phyloP scores from a whole-genome alignment of 2,888 invertebrate species.

The Neoitamus cyanurus region DNA sequence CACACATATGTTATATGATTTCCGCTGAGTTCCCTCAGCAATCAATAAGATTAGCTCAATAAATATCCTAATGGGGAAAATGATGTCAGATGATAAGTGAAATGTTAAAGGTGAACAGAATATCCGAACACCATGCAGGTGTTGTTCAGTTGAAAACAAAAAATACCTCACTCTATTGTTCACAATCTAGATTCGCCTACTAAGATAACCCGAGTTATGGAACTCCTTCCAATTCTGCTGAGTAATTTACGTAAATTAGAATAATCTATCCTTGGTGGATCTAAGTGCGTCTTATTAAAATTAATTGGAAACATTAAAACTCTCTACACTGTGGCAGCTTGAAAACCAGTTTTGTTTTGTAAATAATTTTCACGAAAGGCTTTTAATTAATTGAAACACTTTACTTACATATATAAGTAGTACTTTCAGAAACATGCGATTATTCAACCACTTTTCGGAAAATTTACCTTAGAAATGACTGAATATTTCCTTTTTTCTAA shows the following conservation, averaged over 20 bases:
- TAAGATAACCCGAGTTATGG: neutral
- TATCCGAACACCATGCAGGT: neutral
- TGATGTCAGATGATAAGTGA: neutral
- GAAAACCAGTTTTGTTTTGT: too few species aligned
- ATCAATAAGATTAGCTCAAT: neutral
- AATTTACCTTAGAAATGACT: too few species aligned
- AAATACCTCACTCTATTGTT: neutral
- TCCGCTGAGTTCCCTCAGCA: too few species aligned
- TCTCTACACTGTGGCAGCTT: too few species aligned
- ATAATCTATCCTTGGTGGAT: neutral
- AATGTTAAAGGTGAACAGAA: neutral
- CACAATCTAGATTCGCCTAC: neutral
- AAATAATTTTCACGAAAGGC: too few species aligned
- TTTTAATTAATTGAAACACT: too few species aligned
- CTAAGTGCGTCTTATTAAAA: neutral
- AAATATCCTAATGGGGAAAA: neutral
- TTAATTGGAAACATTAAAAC: neutral
- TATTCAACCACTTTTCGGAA: too few species aligned
- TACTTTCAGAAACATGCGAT: too few species aligned
- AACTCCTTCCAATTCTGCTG: neutral
- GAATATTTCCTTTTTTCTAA: too few species aligned
- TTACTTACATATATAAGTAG: too few species aligned
- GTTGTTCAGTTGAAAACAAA: neutral
- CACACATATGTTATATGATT: neutral
- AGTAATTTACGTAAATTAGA: neutral